Evolutionary conservation across 2,888 invertebrate genomes (phyloP), one percentile per base, ranked within the genome.

Genomic region (Drosophila mulleri): DNA sequence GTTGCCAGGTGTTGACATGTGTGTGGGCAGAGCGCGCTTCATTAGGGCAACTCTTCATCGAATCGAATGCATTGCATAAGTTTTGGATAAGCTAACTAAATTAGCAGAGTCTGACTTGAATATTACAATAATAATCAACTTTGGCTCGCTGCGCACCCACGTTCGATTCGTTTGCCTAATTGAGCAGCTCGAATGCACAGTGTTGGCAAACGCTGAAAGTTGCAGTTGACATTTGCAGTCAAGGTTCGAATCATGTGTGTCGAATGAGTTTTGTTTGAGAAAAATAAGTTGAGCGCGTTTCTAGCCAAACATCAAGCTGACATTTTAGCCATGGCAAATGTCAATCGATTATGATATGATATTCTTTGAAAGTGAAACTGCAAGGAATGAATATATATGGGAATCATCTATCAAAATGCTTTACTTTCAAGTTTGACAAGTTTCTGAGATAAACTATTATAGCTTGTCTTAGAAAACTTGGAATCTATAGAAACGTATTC

Each of bases 261-360:
- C 53, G n/a, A 44, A 44, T 18, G 37, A 23, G n/a, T n/a, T n/a
- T n/a, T n/a, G n/a, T n/a, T n/a, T n/a, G n/a, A n/a, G 2, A 57
- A 61, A 61, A 54, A 11, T 50, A 45, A 6, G 26, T 44, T 20
- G 7, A 29, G 14, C 42, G 47, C 11, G 20, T 29, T 47, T 48
- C 47, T 53, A 52, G 29, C 60, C 65, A 52, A 68, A 60, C 48
- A 29, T 2, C 29, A 59, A 59, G 59, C 78, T 87, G 78, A 70
- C 75, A 70, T 80, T 83, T 69, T 37, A n/a, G 54, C 45, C 54
- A 45, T 45, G 39, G 12, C 48, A 72, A 78, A 78, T 78, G 74
- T 60, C 78, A 63, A 23, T 39, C 12, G 26, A 42, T 9, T 52
- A 20, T 53, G 20, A 53, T 39, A 16, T 9, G 12, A 32, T 32